These are phyloP conservation scores for Sapayoa aenigma DNA, from an alignment of 2,113 vertebrate species.

Conservation along the genomic window DNA sequence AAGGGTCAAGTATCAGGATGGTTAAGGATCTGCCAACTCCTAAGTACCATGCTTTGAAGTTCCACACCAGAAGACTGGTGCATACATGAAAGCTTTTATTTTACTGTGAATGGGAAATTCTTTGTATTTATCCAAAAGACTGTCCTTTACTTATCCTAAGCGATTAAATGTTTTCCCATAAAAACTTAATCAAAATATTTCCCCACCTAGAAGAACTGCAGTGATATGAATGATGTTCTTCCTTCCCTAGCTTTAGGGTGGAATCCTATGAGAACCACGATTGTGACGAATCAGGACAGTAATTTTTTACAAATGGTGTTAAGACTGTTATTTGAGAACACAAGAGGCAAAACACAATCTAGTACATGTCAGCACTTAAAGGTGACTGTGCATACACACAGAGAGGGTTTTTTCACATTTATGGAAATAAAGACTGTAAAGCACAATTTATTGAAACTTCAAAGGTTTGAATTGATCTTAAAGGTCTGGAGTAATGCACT, in stretches of 20 bases:
- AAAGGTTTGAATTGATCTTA: background rate
- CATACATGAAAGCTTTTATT: background rate
- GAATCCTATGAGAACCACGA: background rate
- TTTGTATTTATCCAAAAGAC: background rate
- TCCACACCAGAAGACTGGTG: background rate
- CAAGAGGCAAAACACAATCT: background rate
- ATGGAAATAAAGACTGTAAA: background rate
- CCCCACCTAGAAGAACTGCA: background rate
- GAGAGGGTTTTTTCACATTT: accelerated
- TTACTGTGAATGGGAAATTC: background rate
- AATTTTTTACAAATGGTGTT: background rate
- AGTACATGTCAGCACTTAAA: background rate
- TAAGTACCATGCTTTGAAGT: background rate
- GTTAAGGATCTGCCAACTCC: background rate
- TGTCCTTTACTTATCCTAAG: background rate
- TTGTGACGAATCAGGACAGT: background rate
- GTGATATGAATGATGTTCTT: background rate
- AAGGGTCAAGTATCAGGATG: background rate
- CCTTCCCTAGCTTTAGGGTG: background rate
- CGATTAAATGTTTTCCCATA: background rate
- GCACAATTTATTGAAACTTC: background rate
- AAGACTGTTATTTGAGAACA: background rate
- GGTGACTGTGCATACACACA: background rate
- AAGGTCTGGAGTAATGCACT: background rate
- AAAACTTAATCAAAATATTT: background rate